Evolutionary conservation across 2,888 invertebrate genomes (phyloP).

Genomic region (Stramonita haemastoma): DNA sequence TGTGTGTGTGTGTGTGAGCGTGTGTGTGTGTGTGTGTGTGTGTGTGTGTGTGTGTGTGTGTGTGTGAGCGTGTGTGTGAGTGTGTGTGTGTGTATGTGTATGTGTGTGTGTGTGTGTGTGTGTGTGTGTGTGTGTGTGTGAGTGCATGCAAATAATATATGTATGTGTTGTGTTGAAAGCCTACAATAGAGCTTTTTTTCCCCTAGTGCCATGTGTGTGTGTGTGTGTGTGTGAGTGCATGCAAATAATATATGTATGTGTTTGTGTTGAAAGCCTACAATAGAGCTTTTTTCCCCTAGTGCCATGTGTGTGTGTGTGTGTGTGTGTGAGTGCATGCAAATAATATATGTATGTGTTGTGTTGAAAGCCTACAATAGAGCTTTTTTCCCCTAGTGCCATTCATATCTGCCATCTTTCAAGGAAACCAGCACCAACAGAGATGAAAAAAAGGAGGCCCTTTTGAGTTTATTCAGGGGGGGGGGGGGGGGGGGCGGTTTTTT

Average conservation of each 20-base stretch:
- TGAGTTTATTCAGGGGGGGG: too few relatives aligned
- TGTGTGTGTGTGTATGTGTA: background rate
- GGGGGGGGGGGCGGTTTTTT: too few relatives aligned
- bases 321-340: background rate
- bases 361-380: too few relatives aligned
- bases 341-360: too few relatives aligned
- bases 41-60: background rate
- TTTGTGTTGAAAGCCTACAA: too few relatives aligned
- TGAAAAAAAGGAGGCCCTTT: too few relatives aligned
- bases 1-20: background rate
- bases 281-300: too few relatives aligned
- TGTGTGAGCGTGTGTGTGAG: background rate
- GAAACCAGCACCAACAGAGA: too few relatives aligned
- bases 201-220: background rate
- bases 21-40: background rate
- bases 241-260: too few relatives aligned
- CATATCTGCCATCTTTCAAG: too few relatives aligned
- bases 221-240: background rate
- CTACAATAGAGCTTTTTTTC: background rate
- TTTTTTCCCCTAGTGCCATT: too few relatives aligned
- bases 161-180: too few relatives aligned
- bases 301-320: background rate
- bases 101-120: constrained; percentile 12
- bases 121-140: constrained; percentile 1
- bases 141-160: background rate